phyloP scores from a whole-genome alignment of 2,797 vertebrate genomes.

The Falco naumanni region DNA sequence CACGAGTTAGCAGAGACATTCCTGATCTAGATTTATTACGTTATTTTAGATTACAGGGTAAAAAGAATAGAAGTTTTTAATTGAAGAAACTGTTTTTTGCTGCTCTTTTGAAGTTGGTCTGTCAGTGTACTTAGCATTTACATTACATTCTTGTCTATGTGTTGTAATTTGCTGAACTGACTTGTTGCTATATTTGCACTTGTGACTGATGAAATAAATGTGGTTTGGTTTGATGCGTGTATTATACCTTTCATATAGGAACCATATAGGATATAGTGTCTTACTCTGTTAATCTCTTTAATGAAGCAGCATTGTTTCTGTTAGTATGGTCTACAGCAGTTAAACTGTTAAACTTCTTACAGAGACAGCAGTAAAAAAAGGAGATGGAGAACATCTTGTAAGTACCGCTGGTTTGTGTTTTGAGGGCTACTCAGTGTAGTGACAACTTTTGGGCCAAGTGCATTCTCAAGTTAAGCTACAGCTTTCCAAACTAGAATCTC shows the following conservation, averaged over 20 bases:
- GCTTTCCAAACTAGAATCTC: neutral
- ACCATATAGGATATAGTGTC: neutral
- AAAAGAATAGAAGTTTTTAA: neutral
- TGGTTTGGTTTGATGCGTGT: neutral
- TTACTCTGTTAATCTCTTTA: neutral
- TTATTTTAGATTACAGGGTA: conserved; percentile 51
- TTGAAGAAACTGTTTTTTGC: conserved; percentile 53
- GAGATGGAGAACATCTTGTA: neutral
- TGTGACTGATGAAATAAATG: conserved; percentile 53
- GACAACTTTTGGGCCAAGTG: neutral
- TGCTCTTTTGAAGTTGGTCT: conserved; percentile 35
- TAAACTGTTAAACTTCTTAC: neutral
- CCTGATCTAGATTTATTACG: neutral
- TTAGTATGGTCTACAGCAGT: neutral
- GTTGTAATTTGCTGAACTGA: conserved; percentile 75
- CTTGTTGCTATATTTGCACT: conserved; percentile 74
- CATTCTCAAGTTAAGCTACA: neutral
- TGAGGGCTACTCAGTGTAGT: neutral
- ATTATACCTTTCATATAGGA: neutral
- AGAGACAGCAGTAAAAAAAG: neutral
- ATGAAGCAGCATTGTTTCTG: neutral
- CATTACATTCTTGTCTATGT: conserved; percentile 54
- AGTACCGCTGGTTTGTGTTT: neutral
- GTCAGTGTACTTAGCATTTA: conserved; percentile 67
- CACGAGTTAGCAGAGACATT: conserved; percentile 33